These are phyloP conservation scores for Notarius lentiginosus DNA, from an alignment of 2,113 vertebrate genomes.

Conservation along the genomic window DNA sequence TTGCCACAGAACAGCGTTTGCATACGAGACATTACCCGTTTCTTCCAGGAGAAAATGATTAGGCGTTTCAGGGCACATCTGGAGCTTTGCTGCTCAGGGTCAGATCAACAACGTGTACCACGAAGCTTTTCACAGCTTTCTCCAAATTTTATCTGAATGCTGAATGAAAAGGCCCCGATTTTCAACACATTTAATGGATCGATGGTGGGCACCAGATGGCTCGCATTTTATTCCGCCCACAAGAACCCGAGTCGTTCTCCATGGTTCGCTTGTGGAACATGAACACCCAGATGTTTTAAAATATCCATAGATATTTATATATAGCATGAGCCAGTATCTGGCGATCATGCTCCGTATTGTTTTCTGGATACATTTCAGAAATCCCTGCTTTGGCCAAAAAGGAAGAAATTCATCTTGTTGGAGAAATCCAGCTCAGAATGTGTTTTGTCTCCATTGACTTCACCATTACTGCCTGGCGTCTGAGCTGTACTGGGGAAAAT, in stretches of 20 bases:
- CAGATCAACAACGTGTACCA: conserved; percentile 2
- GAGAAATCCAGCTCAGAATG: neutral
- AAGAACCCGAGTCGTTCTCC: conserved; percentile 26
- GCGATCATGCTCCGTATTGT: conserved; percentile 25
- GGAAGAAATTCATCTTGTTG: conserved; percentile 32
- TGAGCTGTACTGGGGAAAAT: neutral
- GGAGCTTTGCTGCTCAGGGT: conserved; percentile 21
- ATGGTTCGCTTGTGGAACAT: conserved; percentile 27
- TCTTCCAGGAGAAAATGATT: conserved; percentile 35
- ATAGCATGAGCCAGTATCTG: conserved; percentile 22
- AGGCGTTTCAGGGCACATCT: conserved; percentile 35
- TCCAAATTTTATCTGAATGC: neutral
- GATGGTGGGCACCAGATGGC: conserved; percentile 42
- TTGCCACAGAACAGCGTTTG: neutral
- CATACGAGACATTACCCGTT: conserved; percentile 19
- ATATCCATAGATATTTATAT: neutral
- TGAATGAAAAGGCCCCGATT: conserved; percentile 4
- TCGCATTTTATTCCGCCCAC: conserved; percentile 22
- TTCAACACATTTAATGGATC: conserved; percentile 37
- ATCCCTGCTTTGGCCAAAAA: conserved; percentile 10
- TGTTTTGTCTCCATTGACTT: conserved; percentile 2
- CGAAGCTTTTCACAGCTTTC: conserved; percentile 20
- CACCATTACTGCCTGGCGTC: neutral
- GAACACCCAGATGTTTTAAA: conserved; percentile 29
- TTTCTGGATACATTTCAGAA: conserved; percentile 34